Percentiles rank a stretch among this genome's conserved stretches.
Evolutionary conservation across 2,888 invertebrate species (phyloP).

Genomic region (Conomelus anceps): DNA sequence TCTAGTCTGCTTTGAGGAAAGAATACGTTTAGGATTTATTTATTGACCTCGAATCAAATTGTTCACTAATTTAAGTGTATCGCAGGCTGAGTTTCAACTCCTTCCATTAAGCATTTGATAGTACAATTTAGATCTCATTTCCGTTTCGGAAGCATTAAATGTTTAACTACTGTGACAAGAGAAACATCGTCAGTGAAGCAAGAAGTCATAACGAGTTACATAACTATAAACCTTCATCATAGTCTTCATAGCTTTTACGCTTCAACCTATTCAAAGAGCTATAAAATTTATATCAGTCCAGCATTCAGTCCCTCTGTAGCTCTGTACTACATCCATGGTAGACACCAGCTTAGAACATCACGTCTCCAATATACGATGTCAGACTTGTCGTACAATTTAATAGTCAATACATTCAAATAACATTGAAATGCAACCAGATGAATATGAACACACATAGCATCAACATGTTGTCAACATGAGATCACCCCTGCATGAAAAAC

Average conservation of each 20-base stretch:
- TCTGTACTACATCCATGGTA: too few relatives aligned
- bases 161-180: not conserved
- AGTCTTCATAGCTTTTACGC: not conserved
- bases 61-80: not conserved
- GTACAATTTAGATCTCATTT: not conserved
- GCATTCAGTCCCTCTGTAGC: not conserved
- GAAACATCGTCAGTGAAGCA: not conserved
- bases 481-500: too few relatives aligned
- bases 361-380: not conserved
- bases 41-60: not conserved
- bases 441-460: too few relatives aligned
- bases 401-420: too few relatives aligned
- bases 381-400: too few relatives aligned
- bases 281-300: not conserved
- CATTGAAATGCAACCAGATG: too few relatives aligned
- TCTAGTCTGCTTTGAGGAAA: not conserved
- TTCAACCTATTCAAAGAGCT: not conserved
- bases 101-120: not conserved
- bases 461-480: too few relatives aligned
- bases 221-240: not conserved
- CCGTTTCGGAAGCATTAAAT: not conserved
- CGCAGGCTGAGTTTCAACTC: not conserved
- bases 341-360: not conserved
- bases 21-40: too few relatives aligned
- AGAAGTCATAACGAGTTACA: not conserved